Evolutionary conservation across 2,888 invertebrate species (phyloP).

Genomic region (Lithosia quadra): DNA sequence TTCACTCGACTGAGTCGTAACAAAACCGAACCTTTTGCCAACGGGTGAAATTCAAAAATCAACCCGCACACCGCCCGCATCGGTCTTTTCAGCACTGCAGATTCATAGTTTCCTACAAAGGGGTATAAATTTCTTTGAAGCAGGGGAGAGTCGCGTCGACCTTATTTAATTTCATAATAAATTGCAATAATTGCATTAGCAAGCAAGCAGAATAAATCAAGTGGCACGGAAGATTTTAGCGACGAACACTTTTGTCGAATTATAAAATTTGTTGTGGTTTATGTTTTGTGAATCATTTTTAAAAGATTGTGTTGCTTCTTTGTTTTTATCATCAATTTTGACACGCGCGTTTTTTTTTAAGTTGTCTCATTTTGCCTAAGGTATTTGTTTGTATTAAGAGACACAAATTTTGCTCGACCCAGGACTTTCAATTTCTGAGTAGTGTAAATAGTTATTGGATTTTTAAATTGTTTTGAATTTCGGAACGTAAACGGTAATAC

Average conservation of each 20-base stretch:
- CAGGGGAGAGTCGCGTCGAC: slow-evolving; percentile 72
- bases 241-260: slow-evolving; percentile 61
- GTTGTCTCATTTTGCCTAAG: background rate
- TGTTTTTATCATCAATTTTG: background rate
- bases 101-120: slow-evolving; percentile 72
- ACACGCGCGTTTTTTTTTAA: background rate
- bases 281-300: slow-evolving; percentile 40
- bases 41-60: slow-evolving; percentile 69
- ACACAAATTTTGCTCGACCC: background rate
- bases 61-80: slow-evolving; percentile 57
- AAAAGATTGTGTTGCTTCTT: background rate
- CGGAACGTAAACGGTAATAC: too few species aligned
- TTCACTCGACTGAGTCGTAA: slow-evolving; percentile 46
- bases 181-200: slow-evolving; percentile 85
- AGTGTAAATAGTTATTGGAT: background rate
- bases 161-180: slow-evolving; percentile 86
- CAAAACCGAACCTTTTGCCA: slow-evolving; percentile 67
- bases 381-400: background rate
- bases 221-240: slow-evolving; percentile 59
- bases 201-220: slow-evolving; percentile 77
- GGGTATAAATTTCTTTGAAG: slow-evolving; percentile 78
- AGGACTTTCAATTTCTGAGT: background rate
- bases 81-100: slow-evolving; percentile 63
- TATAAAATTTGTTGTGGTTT: slow-evolving; percentile 50
- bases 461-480: background rate